Base-by-base conservation (phyloP, 2,888 invertebrate genomes). In the Anagyrus pseudococci region DNA sequence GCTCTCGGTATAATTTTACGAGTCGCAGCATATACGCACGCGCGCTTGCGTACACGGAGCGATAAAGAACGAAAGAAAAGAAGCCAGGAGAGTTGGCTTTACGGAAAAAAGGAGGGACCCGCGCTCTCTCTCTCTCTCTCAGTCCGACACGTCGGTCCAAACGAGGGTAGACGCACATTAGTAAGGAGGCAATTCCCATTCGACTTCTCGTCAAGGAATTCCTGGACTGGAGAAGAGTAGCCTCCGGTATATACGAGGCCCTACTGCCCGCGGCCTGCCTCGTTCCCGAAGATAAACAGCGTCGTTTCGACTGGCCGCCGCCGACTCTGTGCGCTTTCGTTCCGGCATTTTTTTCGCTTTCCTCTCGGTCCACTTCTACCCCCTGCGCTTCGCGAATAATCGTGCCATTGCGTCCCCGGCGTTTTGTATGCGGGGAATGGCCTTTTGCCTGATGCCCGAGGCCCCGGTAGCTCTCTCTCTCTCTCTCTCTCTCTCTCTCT, bases 251-350 rank as follows among this genome's bases (percentile, higher is more conserved):
- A n/a, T n/a, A n/a, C n/a, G n/a, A n/a, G n/a, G n/a, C n/a, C n/a
- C n/a, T n/a, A n/a, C n/a, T 48, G 40, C 40, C 44, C 22, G 40
- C 19, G 29, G 50, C 15, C 15, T 23, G 48, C 44, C 64, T 65
- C 65, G 56, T 62, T 66, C 40, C 29, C 62, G 66, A 62, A 62
- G 66, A 66, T 57, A 58, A 59, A 66, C 43, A 62, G 57, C 66
- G 66, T 55, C 55, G 59, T 66, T 62, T 62, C 47, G 59, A 62
- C 52, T 55, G 46, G 54, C 40, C 13, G 20, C n/a, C 22, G 26
- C 46, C 25, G 37, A 17, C 8, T 8, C 20, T 29, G 23, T 4
- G 25, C 25, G n/a, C n/a, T n/a, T n/a, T n/a, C n/a, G n/a, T n/a
- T n/a, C n/a, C n/a, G n/a, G n/a, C n/a, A n/a, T n/a, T n/a, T n/a